Conservation (phyloP, 2,113 vertebrate species). For the Dicentrarchus labrax region DNA sequence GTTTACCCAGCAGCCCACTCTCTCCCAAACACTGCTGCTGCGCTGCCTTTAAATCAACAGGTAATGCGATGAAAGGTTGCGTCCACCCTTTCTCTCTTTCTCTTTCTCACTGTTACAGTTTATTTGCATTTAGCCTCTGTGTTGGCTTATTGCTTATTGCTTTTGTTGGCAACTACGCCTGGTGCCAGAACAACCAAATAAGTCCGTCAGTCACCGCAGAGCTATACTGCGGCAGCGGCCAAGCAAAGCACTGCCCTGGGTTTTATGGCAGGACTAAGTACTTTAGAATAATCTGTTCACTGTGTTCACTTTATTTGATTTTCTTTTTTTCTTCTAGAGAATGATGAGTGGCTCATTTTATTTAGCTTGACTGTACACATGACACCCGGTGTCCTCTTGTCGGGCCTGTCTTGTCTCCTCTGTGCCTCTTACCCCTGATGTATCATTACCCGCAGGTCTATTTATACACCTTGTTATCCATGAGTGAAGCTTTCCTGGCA, state of each 20-base stretch:
- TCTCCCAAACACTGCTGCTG: constrained; percentile 31
- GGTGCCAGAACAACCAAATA: constrained; percentile 60
- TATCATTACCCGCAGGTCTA: constrained; percentile 72
- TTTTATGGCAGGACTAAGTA: constrained; percentile 26
- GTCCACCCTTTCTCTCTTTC: constrained; percentile 13
- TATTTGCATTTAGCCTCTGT: constrained; percentile 27
- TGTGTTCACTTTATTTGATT: constrained; percentile 20
- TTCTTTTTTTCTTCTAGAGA: constrained; percentile 6
- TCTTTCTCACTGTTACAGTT: constrained; percentile 16
- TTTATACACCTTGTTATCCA: constrained; percentile 89
- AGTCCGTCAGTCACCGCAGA: constrained; percentile 45
- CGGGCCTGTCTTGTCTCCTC: constrained; percentile 50
- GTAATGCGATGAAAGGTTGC: constrained; percentile 39
- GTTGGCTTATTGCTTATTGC: constrained; percentile 50
- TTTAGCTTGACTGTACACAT: constrained; percentile 25
- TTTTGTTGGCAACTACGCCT: constrained; percentile 56
- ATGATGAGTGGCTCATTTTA: constrained; percentile 11
- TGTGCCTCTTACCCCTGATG: constrained; percentile 44
- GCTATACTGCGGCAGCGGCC: constrained; percentile 43
- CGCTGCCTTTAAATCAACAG: constrained; percentile 61
- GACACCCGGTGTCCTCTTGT: constrained; percentile 36
- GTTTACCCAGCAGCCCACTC: constrained; percentile 64
- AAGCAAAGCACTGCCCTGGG: constrained; percentile 55
- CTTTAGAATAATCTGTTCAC: constrained; percentile 7
- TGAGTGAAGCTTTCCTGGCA: constrained; percentile 86